phyloP scores from a whole-genome alignment of 2,113 vertebrate genomes.

The Oncorhynchus nerka region DNA sequence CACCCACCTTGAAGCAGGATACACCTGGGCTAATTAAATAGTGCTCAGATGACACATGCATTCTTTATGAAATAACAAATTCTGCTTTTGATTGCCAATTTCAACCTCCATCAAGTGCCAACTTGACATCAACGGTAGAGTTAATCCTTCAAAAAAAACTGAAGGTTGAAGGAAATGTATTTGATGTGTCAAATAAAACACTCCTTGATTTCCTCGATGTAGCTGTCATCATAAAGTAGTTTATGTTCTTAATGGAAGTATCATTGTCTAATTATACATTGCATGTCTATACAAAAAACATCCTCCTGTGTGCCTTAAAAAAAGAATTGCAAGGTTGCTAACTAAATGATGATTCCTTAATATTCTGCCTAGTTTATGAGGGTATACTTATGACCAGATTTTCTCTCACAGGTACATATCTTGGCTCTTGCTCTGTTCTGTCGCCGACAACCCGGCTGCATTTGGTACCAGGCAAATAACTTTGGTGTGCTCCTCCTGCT shows the following conservation, averaged over 20 bases:
- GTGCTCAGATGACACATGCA: conserved; percentile 5
- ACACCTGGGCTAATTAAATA: conserved; percentile 26
- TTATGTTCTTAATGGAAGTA: no score
- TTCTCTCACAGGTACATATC: conserved; percentile 10
- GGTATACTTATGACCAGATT: conserved; percentile 21
- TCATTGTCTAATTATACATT: no score
- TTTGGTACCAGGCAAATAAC: conserved; percentile 45
- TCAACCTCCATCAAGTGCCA: conserved; percentile 10
- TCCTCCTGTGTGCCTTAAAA: no score
- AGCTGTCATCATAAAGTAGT: no score
- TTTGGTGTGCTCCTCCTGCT: conserved; percentile 44
- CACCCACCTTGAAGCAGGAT: conserved; percentile 22
- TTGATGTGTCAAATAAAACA: no score
- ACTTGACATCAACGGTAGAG: not conserved
- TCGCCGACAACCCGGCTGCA: conserved; percentile 20
- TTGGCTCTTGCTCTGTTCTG: conserved; percentile 13
- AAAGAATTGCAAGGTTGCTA: no score
- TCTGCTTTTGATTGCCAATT: conserved; percentile 20
- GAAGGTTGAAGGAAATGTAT: not conserved
- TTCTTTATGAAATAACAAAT: conserved; percentile 19
- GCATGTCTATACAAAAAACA: no score
- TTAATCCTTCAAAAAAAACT: not conserved
- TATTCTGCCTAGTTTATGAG: conserved; percentile 19
- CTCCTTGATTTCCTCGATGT: no score
- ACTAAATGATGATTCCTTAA: not conserved